These are phyloP conservation scores for Caenorhabditis elegans DNA, from an alignment of 1,140 invertebrate genomes.

Conservation along the genomic window DNA sequence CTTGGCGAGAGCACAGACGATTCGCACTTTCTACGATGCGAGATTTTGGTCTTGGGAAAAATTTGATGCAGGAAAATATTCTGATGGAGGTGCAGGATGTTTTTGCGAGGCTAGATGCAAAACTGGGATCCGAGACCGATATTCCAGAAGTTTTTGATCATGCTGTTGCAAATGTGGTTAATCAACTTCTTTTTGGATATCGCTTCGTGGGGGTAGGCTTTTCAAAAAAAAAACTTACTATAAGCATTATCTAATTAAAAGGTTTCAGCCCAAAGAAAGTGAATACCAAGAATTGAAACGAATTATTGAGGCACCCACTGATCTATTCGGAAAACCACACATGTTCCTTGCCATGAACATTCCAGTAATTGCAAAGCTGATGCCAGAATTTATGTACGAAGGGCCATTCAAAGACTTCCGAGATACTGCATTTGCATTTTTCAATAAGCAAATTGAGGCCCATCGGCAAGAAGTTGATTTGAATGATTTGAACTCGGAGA, in stretches of 20 bases:
- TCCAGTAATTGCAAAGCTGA: not conserved
- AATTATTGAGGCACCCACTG: not conserved
- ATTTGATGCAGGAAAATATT: conserved; percentile 34
- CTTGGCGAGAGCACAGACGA: conserved; percentile 86
- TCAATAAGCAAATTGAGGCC: conserved; percentile 35
- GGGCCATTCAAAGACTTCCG: not conserved
- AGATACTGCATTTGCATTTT: conserved; percentile 17
- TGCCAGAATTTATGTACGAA: not conserved
- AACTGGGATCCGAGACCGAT: not conserved
- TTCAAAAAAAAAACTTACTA: not conserved
- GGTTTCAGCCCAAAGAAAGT: not conserved
- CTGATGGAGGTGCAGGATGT: not conserved
- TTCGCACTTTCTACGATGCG: conserved; percentile 84
- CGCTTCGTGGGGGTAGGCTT: conserved; percentile 38
- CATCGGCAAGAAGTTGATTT: not conserved
- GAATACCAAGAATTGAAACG: conserved; percentile 32
- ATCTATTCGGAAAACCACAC: not conserved
- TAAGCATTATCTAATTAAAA: not conserved
- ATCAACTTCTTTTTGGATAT: conserved; percentile 38
- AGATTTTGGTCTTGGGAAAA: conserved; percentile 76
- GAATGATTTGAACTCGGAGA: not conserved
- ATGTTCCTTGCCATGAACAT: conserved; percentile 21
- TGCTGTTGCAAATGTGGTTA: conserved; percentile 40
- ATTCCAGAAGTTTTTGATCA: conserved; percentile 6
- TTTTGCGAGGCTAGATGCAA: not conserved